Percentiles rank a stretch among this genome's conserved stretches.
Conservation (phyloP, 2,113 vertebrate genomes). For the Podocnemis expansa region DNA sequence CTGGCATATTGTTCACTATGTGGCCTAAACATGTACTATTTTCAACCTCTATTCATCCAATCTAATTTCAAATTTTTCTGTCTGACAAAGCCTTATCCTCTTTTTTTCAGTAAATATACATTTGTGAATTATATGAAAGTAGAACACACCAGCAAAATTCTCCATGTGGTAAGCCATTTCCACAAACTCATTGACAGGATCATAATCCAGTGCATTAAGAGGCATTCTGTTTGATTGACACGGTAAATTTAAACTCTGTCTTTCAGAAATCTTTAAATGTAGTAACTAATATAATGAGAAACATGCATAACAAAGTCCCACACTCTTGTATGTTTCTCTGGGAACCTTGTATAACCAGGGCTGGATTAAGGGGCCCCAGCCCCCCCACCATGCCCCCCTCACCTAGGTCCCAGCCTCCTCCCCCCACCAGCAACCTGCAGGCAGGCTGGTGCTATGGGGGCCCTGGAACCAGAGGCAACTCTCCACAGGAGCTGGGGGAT, state of each 20-base stretch:
- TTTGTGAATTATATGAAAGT: not conserved
- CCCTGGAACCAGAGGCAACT: too few species aligned
- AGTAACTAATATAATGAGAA: too few species aligned
- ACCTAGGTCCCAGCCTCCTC: too few species aligned
- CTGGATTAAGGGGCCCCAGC: too few species aligned
- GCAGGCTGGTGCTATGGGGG: too few species aligned
- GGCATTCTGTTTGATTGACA: not conserved
- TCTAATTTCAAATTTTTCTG: not conserved
- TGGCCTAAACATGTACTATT: not conserved
- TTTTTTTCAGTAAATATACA: not conserved
- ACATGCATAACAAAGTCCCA: too few species aligned
- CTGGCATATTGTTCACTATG: not conserved
- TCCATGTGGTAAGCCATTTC: not conserved
- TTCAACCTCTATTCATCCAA: not conserved
- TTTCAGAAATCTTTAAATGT: not conserved
- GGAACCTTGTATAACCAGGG: too few species aligned
- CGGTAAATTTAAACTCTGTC: not conserved
- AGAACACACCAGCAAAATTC: not conserved
- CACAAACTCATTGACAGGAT: not conserved
- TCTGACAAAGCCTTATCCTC: not conserved
- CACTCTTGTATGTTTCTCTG: too few species aligned
- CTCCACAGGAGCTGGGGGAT: too few species aligned
- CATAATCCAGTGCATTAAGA: not conserved
- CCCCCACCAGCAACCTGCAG: too few species aligned
- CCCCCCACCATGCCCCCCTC: too few species aligned